Conservation (phyloP, 2,797 vertebrate genomes). For the Melanotaenia parkinsoni region DNA sequence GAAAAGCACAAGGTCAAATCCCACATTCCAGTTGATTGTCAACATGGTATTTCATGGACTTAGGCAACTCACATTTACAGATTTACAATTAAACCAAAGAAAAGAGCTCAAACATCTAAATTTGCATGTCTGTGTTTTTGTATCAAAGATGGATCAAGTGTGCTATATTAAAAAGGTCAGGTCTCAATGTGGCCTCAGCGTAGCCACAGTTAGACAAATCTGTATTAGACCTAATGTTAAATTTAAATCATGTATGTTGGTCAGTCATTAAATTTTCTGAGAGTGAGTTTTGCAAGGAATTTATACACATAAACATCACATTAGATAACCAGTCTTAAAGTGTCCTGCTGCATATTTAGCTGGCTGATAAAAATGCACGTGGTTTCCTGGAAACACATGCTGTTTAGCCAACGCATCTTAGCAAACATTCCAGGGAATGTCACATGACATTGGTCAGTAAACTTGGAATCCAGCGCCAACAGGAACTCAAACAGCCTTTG, state of each 20-base stretch:
- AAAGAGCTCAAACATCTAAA: too few relatives aligned
- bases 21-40: neutral
- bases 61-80: too few relatives aligned
- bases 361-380: conserved; percentile 13
- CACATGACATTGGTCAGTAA: conserved; percentile 50
- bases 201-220: neutral
- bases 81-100: too few relatives aligned
- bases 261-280: too few relatives aligned
- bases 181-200: too few relatives aligned
- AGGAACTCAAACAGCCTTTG: conserved; percentile 42
- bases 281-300: too few relatives aligned
- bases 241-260: neutral
- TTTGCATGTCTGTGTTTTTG: too few relatives aligned
- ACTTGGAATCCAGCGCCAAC: conserved; percentile 25
- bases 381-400: conserved; percentile 42
- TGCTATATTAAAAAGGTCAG: too few relatives aligned
- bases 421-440: conserved; percentile 58
- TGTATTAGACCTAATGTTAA: neutral
- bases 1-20: neutral
- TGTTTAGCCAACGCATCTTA: conserved; percentile 28
- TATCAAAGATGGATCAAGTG: too few relatives aligned
- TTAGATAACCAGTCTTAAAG: conserved; percentile 2
- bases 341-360: conserved; percentile 16
- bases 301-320: too few relatives aligned
- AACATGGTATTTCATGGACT: too few relatives aligned